Percentiles rank a stretch among this genome's conserved stretches.
These are phyloP conservation scores for Zelostemma sp. DNA, from an alignment of 1,140 invertebrate species.

Conservation along the genomic window DNA sequence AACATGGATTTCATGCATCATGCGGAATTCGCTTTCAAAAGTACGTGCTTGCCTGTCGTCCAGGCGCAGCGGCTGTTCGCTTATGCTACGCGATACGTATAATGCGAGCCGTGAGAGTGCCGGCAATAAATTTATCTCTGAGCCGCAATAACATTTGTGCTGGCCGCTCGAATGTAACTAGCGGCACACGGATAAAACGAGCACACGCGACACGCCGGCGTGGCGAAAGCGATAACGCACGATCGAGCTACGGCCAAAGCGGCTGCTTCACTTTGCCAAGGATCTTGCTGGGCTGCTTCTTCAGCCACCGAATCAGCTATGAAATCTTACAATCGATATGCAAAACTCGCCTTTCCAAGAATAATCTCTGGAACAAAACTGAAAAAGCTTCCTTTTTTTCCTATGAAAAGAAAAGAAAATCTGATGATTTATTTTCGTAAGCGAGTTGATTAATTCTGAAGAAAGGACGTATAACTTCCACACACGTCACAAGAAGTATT, in stretches of 20 bases:
- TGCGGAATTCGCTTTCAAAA: too few species aligned
- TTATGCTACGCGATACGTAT: conserved; percentile 27
- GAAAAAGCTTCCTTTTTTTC: too few species aligned
- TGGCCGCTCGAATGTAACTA: conserved; percentile 36
- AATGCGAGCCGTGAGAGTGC: conserved; percentile 34
- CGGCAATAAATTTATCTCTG: conserved; percentile 39
- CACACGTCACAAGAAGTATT: too few species aligned
- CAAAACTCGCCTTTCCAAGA: too few species aligned
- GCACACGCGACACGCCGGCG: conserved; percentile 26
- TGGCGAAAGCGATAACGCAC: conserved; percentile 33
- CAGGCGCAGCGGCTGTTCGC: too few species aligned
- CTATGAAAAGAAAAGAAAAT: too few species aligned
- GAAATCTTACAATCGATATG: conserved; percentile 5
- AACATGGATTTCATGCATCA: too few species aligned
- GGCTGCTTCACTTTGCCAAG: conserved; percentile 15
- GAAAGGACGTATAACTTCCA: too few species aligned
- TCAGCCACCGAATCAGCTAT: neutral
- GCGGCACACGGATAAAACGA: conserved; percentile 9
- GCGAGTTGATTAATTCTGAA: too few species aligned
- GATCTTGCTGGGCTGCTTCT: conserved; percentile 15
- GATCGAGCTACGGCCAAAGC: conserved; percentile 18
- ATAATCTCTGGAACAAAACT: too few species aligned
- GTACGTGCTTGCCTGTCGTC: too few species aligned
- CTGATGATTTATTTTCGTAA: too few species aligned
- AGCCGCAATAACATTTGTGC: conserved; percentile 43